These are phyloP conservation scores for Eilema griseolum DNA, from an alignment of 2,888 invertebrate species.

Conservation along the genomic window DNA sequence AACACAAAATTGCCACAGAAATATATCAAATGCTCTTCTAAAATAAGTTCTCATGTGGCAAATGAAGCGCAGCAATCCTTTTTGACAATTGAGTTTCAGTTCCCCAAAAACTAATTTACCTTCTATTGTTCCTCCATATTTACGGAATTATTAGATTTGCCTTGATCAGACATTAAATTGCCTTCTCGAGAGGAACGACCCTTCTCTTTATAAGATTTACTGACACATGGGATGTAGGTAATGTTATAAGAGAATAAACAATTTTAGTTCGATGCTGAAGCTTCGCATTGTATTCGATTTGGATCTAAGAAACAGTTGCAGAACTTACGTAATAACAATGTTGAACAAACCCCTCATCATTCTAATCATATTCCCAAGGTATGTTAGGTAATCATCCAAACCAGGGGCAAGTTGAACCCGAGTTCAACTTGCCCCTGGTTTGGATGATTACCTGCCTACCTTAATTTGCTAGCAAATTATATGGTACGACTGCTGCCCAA, in stretches of 20 bases:
- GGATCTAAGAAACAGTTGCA: background rate
- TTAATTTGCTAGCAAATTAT: constrained; percentile 6
- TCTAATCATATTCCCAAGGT: constrained; percentile 3
- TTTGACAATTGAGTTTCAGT: constrained; percentile 76
- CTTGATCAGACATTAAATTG: constrained; percentile 82
- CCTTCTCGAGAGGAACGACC: constrained; percentile 66
- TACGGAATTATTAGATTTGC: constrained; percentile 80
- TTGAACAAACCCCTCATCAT: constrained; percentile 5
- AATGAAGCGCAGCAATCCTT: constrained; percentile 68
- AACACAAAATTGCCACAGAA: constrained; percentile 33
- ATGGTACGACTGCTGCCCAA: constrained; percentile 3
- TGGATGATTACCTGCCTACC: constrained; percentile 12
- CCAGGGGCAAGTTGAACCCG: no score
- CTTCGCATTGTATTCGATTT: background rate
- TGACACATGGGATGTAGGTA: constrained; percentile 39
- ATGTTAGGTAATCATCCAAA: no score
- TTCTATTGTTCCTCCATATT: constrained; percentile 81
- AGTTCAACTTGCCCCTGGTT: constrained; percentile 1
- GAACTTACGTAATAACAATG: background rate
- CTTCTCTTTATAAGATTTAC: constrained; percentile 70
- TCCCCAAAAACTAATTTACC: constrained; percentile 81
- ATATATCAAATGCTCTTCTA: constrained; percentile 26
- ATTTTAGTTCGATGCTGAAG: constrained; percentile 36
- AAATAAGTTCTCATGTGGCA: constrained; percentile 56
- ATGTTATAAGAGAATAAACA: constrained; percentile 48